These are phyloP conservation scores for Heterodera carotae DNA, from an alignment of 1,140 invertebrate genomes.

Conservation along the genomic window DNA sequence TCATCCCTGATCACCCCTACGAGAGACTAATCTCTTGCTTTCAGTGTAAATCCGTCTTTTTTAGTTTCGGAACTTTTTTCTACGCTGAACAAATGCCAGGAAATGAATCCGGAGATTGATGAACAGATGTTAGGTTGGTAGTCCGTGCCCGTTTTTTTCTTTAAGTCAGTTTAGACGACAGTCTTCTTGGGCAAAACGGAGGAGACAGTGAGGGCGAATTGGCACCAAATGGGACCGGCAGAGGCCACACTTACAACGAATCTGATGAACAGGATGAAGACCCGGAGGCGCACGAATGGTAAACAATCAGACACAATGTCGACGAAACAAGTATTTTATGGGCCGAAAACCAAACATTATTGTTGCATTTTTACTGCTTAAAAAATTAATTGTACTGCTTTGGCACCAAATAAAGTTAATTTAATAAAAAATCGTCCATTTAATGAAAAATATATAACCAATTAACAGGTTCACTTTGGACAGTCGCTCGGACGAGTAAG, in stretches of 20 bases:
- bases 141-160: not conserved
- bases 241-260: slow-evolving; percentile 7
- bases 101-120: not conserved
- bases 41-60: no score
- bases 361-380: no score
- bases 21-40: no score
- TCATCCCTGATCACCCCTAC: no score
- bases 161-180: slow-evolving; percentile 4
- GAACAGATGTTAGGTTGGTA: not conserved
- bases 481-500: slow-evolving; percentile 22
- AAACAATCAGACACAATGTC: not conserved
- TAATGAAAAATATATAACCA: no score
- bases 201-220: slow-evolving; percentile 9
- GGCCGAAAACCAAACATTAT: no score
- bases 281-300: not conserved
- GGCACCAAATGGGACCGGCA: slow-evolving; percentile 10
- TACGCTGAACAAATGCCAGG: not conserved
- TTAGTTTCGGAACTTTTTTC: not conserved
- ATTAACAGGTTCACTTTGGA: slow-evolving; percentile 32
- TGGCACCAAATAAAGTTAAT: not conserved
- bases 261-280: not conserved
- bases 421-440: not conserved
- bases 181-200: slow-evolving; percentile 14
- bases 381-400: no score
- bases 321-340: no score